Evolutionary conservation across 1,140 invertebrate genomes (phyloP), one percentile per base, ranked within the genome.

Genomic region (Psix sp.): DNA sequence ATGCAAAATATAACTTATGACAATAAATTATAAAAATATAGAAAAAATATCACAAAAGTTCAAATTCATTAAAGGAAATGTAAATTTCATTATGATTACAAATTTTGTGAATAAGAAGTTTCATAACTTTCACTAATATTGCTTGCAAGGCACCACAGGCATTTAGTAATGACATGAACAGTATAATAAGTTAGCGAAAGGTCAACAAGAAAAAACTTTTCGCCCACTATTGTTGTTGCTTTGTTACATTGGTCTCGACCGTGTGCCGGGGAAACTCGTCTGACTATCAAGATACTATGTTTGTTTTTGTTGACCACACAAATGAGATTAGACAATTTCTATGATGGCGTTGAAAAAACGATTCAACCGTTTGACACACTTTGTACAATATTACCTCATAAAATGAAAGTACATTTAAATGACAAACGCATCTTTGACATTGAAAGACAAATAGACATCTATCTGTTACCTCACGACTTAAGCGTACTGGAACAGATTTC

Each of bases 191-290:
- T 56, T 62, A 73, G 76, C 73, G 70, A 83, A 83, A 83, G 80
- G 80, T 82, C 80, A 82, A 67, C 68, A 62, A 60, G 76, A 78
- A 46, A 80, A 80, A 80, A 80, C 74, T 24, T 43, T 46, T 78
- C 81, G 81, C 81, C 80, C 81, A 82, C 80, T 51, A 72, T 38
- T 65, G 52, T 57, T 59, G 66, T 77, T 77, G 78, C 76, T 39
- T 38, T 33, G 52, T 26, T 17, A 77, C 70, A 70, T 77, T 70
- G 75, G 75, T 54, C 33, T 68, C 36, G 39, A 54, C 11, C 17
- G 20, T 63, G 35, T 26, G 31, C 17, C 3, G 5, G 33, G 15
- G 24, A 65, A 70, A 75, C 42, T 57, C 65, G 65, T 40, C 40
- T 63, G 48, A 21, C 33, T 38, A 10, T n/a, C 15, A 9, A 42